phyloP scores from a whole-genome alignment of 2,888 invertebrate genomes.

The Lasioglossum lativentre region DNA sequence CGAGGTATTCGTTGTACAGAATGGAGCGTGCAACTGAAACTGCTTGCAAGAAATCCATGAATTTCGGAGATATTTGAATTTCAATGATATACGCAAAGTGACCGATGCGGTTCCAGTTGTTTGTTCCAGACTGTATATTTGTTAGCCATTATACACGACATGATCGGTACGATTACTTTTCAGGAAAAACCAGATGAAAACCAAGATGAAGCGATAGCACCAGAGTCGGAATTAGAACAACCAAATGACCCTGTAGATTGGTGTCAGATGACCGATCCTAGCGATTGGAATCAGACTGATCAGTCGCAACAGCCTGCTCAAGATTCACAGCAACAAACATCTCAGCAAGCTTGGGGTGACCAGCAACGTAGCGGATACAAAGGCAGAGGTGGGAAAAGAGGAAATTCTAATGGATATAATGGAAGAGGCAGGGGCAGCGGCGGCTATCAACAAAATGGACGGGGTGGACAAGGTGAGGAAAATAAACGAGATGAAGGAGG shows the following conservation, averaged over 20 bases:
- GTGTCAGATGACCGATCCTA: conserved; percentile 79
- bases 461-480: conserved; percentile 77
- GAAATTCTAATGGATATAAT: conserved; percentile 86
- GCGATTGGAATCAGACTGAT: conserved; percentile 84
- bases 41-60: not conserved
- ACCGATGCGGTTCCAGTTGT: not conserved
- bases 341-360: conserved; percentile 81
- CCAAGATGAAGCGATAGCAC: conserved; percentile 72
- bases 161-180: not conserved
- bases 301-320: conserved; percentile 78
- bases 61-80: not conserved
- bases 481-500: not conserved
- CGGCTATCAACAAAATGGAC: conserved; percentile 84
- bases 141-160: not conserved
- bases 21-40: not conserved
- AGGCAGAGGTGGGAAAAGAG: conserved; percentile 85
- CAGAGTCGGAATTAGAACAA: conserved; percentile 73
- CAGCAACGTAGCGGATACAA: conserved; percentile 81
- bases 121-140: not conserved
- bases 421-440: conserved; percentile 85
- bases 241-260: conserved; percentile 78
- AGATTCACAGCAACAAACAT: conserved; percentile 76
- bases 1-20: not conserved
- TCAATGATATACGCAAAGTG: not conserved
- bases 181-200: conserved; percentile 77